These are phyloP conservation scores for Clarias laeviceps DNA, from an alignment of 2,797 vertebrate species.

Conservation along the genomic window DNA sequence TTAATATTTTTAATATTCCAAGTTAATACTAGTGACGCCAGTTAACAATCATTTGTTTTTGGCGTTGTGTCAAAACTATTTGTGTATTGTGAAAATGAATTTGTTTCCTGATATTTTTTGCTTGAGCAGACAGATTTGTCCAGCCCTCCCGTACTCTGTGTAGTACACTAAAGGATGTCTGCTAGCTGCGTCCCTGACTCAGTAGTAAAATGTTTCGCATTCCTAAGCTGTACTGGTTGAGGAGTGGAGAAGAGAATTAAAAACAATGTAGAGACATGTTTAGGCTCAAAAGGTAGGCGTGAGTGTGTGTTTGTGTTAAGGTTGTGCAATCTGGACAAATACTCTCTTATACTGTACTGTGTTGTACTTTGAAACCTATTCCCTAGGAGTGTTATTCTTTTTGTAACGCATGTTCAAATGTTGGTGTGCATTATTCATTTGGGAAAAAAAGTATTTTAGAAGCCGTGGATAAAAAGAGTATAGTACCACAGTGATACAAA, in stretches of 20 bases:
- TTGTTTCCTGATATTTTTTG: background rate
- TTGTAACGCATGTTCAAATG: background rate
- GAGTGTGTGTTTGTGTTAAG: background rate
- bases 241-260: conserved; percentile 35
- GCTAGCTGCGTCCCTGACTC: background rate
- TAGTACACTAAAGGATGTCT: background rate
- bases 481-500: background rate
- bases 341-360: background rate
- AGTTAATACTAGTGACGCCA: background rate
- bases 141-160: background rate
- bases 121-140: background rate
- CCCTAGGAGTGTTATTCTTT: background rate
- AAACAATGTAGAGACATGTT: conserved; percentile 67
- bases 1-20: background rate
- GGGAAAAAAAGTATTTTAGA: background rate
- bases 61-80: background rate
- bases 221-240: conserved; percentile 68
- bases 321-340: conserved; percentile 9
- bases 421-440: background rate
- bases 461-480: too few relatives aligned
- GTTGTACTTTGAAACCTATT: background rate
- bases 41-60: background rate
- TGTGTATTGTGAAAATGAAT: background rate
- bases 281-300: conserved; percentile 62
- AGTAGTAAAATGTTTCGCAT: conserved; percentile 74